Base-by-base conservation (phyloP, 2,113 vertebrate species). In the Perca schrenkii region DNA sequence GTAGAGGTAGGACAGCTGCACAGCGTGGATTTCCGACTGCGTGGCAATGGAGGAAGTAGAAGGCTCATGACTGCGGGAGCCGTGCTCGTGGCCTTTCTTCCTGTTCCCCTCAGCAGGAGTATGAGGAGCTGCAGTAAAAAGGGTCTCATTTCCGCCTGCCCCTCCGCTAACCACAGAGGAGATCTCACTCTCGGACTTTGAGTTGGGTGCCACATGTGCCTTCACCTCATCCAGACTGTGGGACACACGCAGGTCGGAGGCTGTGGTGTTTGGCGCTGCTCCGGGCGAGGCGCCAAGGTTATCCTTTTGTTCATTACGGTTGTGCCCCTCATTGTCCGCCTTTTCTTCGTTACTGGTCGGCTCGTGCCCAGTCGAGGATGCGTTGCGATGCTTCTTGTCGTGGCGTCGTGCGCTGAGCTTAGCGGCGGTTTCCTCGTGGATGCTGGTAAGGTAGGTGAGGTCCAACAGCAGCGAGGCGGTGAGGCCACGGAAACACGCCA, bases 1-100 rank as follows among this genome's bases (percentile, higher is more conserved):
- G 88, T 98, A 99, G 69, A 99, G 96, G 57, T 98, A 99, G 21
- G 98, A 99, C 1, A 99, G 94, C 92, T 99, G 98, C 19, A 99
- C 97, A 0, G 97, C 97, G 71, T 97, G 95, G 77, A 98, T 96
- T 93, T 99, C 98, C 0, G 97, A 96, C 83, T 98, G 97, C 2
- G 94, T 95, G 75, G 96, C 75, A 1, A 96, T 94, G 6, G 58
- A 75, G 4, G 89, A 72, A 1, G 85, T 21, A 1, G 1, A 95
- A 70, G 83, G 71, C 92, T 94, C 96, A 85, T 68, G 97, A 46
- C 85, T 94, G 77, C 95, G 96, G 91, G 76, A 34, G 50, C 88
- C n/a, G 22, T 97, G 97, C 10, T 97, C 97, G 0, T 97, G 97
- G 63, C 94, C 95, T 88, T 96, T 97, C 84, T 95, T 96, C 84